Evolutionary conservation across 1,140 invertebrate species (phyloP).

Genomic region (Pseudomyrmex sp.): DNA sequence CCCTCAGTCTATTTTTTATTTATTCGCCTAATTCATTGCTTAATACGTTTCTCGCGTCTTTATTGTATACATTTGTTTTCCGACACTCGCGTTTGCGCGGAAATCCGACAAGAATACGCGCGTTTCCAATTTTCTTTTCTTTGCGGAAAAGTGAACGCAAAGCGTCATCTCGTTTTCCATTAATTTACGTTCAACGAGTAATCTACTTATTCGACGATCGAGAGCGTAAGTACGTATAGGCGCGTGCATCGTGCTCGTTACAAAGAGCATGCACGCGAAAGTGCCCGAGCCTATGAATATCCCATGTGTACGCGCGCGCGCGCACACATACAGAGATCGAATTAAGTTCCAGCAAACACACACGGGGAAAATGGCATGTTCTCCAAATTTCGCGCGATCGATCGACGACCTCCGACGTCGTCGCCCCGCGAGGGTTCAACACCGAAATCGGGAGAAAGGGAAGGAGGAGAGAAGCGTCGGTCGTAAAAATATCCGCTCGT

Average conservation of each 20-base stretch:
- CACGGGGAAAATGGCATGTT: neutral
- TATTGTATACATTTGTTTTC: no score
- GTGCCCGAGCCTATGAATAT: slow-evolving; percentile 3
- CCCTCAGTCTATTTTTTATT: no score
- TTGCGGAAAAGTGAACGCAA: no score
- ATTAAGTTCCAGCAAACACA: slow-evolving; percentile 8
- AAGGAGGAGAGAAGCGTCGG: neutral
- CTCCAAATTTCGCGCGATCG: slow-evolving; percentile 16
- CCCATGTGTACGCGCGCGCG: neutral
- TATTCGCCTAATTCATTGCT: no score
- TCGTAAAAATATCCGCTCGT: slow-evolving; percentile 57
- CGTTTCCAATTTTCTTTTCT: no score
- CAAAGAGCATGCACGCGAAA: neutral
- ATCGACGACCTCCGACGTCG: slow-evolving; percentile 1
- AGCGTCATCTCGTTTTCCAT: no score
- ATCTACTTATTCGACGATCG: neutral
- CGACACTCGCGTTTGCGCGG: no score
- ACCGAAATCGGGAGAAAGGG: neutral
- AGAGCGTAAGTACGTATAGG: neutral
- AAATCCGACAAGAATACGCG: no score
- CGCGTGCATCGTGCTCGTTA: neutral
- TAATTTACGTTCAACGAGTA: neutral
- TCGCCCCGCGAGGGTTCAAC: slow-evolving; percentile 7
- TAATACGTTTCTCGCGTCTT: no score
- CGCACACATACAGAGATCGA: neutral